phyloP scores from a whole-genome alignment of 2,888 invertebrate genomes.

The Pristionchus entomophagus region DNA sequence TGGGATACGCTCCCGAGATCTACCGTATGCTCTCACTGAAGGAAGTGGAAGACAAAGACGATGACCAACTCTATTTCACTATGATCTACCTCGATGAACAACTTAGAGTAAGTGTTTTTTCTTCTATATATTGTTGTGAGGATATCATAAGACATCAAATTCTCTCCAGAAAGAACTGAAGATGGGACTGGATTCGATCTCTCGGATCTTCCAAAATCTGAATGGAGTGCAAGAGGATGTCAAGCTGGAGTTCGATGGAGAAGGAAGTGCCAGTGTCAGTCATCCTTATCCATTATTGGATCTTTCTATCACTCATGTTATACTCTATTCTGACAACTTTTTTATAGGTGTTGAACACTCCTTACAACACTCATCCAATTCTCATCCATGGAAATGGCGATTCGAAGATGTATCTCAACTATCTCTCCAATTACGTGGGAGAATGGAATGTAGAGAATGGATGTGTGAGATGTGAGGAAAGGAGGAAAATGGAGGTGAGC shows the following conservation, averaged over 20 bases:
- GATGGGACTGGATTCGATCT: constrained; percentile 89
- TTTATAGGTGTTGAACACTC: constrained; percentile 81
- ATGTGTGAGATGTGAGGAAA: constrained; percentile 76
- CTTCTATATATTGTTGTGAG: background rate
- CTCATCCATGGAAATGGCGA: constrained; percentile 95
- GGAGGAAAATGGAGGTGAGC: constrained; percentile 49
- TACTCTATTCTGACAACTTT: too few species aligned
- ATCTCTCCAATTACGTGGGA: constrained; percentile 91
- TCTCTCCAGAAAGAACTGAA: constrained; percentile 80
- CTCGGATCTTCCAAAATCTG: constrained; percentile 93
- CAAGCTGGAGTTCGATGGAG: constrained; percentile 65
- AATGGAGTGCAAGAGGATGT: constrained; percentile 84
- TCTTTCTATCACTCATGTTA: too few species aligned
- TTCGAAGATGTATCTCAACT: constrained; percentile 87
- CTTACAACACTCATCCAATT: constrained; percentile 86
- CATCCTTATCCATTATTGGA: background rate
- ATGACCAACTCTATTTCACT: constrained; percentile 96
- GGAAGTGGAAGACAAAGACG: constrained; percentile 84
- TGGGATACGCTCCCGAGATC: constrained; percentile 87
- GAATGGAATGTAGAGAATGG: constrained; percentile 79
- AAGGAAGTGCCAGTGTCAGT: constrained; percentile 56
- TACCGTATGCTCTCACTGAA: constrained; percentile 80
- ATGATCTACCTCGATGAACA: constrained; percentile 86
- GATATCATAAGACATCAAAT: background rate
- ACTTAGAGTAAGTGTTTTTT: constrained; percentile 79